Evolutionary conservation across 2,888 invertebrate species (phyloP), one percentile per base, ranked within the genome.

Genomic region (Tenthredo amoena): DNA sequence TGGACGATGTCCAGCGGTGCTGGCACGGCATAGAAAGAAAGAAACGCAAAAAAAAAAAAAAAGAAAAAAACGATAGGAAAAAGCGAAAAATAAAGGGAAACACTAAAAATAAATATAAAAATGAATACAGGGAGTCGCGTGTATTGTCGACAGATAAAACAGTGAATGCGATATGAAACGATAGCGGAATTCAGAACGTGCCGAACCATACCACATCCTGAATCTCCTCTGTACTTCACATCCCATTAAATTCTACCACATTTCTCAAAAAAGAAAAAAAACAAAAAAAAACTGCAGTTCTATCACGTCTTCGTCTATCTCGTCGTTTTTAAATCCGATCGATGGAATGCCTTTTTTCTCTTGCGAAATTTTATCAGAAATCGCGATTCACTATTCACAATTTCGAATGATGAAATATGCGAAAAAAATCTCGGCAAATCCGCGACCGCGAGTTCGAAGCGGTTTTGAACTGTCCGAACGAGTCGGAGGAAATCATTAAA

Each of bases 141-240:
- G 34, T 15, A 68, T 68, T 34, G 31, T 34, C 68, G 31, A 68
- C 68, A 68, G 68, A 74, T 74, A 43, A 37, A 74, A 43, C 21
- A 74, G 40, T 21, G 21, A 43, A 74, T 43, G 43, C 21, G 40
- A 74, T 37, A 74, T 21, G 72, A 74, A 21, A 74, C 72, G 21
- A 10, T 72, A 43, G 43, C 43, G 21, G 12, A 74, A 74, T 43
- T 21, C 21, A 74, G 72, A 74, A 74, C 72, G 72, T 74, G 72
- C n/a, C 40, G 18, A 74, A 43, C 43, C 26, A 31, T 43, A 74
- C 40, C 72, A 74, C 40, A 74, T 74, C 21, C 72, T 74, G 72
- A 74, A 74, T 43, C 21, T 43, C 68, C 7, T 74, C n/a, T 43
- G 43, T 74, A 21, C 71, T 71, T 43, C 21, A 74, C 72, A 18